Evolutionary conservation across 2,888 invertebrate genomes (phyloP), one percentile per base, ranked within the genome.

Genomic region (Marronus borbonicus): DNA sequence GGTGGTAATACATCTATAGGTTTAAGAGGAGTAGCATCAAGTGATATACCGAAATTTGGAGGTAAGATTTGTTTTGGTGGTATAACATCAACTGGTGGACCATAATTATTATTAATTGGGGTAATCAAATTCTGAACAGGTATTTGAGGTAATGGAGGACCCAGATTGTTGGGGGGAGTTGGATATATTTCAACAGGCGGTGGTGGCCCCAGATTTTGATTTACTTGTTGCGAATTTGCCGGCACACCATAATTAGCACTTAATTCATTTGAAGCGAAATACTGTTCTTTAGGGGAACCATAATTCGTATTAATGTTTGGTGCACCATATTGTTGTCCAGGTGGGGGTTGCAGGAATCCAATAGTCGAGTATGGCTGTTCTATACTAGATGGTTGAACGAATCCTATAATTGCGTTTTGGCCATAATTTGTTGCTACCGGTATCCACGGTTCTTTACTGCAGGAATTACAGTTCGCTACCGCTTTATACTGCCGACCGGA

Each of bases 381-480:
- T 76, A 77, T 65, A 50, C 81, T 80, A 31, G 84, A 81, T 12
- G 84, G 85, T 49, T 85, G 85, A 14, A 84, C 83, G 79, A 86
- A 86, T 66, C 85, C 85, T 58, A 86, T 83, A 14, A 86, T 79
- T 50, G 85, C 86, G 78, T 84, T 84, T 69, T 84, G 82, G 3
- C 85, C 86, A 50, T 81, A 81, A 76, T 81, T 83, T 14, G 83
- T 77, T n/a, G 94, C 92, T 62, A 96, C 92, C 52, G 96, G 96
- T 83, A 95, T 91, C 96, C 96, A 96, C 79, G 96, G 96, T 84
- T 93, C 92, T 86, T 92, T 91, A 86, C 96, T 95, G 85, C 96
- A 96, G 76, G 94, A 92, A 85, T 94, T 93, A 85, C 96, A 96
- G 68, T 68, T 74, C 76, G 70, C 55, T 80, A 36, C 31, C 5